These are phyloP conservation scores for Pristionchus exspectatus DNA, from an alignment of 2,888 invertebrate species.

Conservation along the genomic window DNA sequence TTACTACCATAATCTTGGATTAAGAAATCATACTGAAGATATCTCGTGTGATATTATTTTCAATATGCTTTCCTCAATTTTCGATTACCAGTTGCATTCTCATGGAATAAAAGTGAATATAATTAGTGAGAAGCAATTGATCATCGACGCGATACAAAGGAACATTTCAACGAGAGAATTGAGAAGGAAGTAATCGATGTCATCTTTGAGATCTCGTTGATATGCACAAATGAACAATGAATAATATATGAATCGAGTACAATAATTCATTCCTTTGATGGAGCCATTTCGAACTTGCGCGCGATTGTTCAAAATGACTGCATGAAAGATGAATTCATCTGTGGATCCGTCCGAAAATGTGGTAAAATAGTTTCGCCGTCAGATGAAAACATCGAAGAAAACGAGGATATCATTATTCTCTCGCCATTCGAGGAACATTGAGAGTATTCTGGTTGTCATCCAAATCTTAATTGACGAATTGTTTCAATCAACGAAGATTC, in stretches of 20 bases:
- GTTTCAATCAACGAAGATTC: not conserved
- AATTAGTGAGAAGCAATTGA: not conserved
- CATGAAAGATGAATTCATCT: slow-evolving; percentile 25
- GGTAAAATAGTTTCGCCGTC: slow-evolving; percentile 43
- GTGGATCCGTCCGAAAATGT: not conserved
- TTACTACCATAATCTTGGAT: not conserved
- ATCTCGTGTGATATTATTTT: not conserved
- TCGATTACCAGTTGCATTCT: not conserved
- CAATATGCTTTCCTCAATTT: slow-evolving; percentile 25
- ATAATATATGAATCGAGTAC: slow-evolving; percentile 51
- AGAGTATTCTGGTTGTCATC: not conserved
- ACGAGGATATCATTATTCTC: slow-evolving; percentile 36
- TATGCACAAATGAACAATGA: slow-evolving; percentile 48
- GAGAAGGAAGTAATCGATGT: not conserved
- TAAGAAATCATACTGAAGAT: slow-evolving; percentile 8
- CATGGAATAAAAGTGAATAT: not conserved
- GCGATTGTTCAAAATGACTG: slow-evolving; percentile 47
- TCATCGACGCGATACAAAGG: not conserved
- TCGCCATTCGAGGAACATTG: not conserved
- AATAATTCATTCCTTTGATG: slow-evolving; percentile 8
- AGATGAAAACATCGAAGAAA: slow-evolving; percentile 41
- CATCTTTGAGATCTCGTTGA: slow-evolving; percentile 21
- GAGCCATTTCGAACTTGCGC: slow-evolving; percentile 50
- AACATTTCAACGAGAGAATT: slow-evolving; percentile 28
- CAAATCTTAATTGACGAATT: not conserved